Percentiles rank a stretch among this genome's conserved stretches.
These are phyloP conservation scores for Ganaspis brasiliensis DNA, from an alignment of 2,888 invertebrate genomes.

Conservation along the genomic window DNA sequence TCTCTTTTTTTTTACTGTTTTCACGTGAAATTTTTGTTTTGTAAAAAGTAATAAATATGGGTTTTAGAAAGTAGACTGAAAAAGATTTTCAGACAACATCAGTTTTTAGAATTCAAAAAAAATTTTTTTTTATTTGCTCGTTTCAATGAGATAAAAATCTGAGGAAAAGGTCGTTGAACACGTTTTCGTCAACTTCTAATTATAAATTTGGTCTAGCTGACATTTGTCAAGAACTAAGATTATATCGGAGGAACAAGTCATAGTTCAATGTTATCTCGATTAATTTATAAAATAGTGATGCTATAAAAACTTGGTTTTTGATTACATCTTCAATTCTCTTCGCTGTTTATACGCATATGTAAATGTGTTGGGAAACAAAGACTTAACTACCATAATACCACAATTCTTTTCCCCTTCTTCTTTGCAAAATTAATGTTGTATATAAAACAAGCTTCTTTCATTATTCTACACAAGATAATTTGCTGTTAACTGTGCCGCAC, in stretches of 20 bases:
- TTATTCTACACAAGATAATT: background rate
- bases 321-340: background rate
- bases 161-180: too few species aligned
- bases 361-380: background rate
- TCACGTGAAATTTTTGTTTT: too few species aligned
- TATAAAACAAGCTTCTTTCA: background rate
- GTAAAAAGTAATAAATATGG: too few species aligned
- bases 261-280: conserved; percentile 8
- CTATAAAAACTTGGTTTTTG: background rate
- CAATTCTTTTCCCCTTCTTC: background rate
- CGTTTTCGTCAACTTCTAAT: too few species aligned
- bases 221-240: background rate
- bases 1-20: too few species aligned
- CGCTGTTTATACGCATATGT: background rate
- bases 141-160: too few species aligned
- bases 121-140: too few species aligned
- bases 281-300: background rate
- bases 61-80: too few species aligned
- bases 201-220: too few species aligned
- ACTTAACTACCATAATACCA: background rate
- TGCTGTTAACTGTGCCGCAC: too few species aligned
- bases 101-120: too few species aligned
- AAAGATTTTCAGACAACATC: too few species aligned
- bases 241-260: background rate
- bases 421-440: background rate